Conservation (phyloP, 2,797 vertebrate genomes). For the Sebastes oblongus region DNA sequence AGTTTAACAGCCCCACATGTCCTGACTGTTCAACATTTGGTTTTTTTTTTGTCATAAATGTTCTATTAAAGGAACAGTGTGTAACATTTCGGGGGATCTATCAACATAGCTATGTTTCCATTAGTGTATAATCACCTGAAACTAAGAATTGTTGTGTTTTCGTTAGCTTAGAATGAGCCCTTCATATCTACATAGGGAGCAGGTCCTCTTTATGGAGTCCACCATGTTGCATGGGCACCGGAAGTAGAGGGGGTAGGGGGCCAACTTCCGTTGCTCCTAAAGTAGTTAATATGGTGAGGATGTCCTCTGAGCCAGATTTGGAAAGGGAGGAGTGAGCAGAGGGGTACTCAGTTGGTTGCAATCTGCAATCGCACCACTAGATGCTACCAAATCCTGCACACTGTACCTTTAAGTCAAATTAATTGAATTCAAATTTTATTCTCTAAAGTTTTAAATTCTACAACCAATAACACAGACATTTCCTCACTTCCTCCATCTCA, state of each 20-base stretch:
- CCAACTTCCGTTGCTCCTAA: no score
- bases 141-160: no score
- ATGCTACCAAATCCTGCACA: background rate
- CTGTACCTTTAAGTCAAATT: background rate
- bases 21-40: background rate
- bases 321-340: no score
- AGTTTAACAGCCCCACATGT: background rate
- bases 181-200: no score
- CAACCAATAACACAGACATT: background rate
- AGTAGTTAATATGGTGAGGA: no score
- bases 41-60: background rate
- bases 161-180: no score
- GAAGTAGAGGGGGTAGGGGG: rapidly evolving
- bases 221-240: no score
- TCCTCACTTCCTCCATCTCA: background rate
- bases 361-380: rapidly evolving
- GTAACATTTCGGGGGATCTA: no score
- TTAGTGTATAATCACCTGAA: no score
- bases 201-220: rapidly evolving
- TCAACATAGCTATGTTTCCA: rapidly evolving
- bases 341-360: no score
- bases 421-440: background rate
- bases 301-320: no score
- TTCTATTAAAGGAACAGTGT: background rate
- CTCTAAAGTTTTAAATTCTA: background rate